These are phyloP conservation scores for Eulemur rubriventer DNA, from an alignment of 2,797 vertebrate genomes.

Conservation along the genomic window DNA sequence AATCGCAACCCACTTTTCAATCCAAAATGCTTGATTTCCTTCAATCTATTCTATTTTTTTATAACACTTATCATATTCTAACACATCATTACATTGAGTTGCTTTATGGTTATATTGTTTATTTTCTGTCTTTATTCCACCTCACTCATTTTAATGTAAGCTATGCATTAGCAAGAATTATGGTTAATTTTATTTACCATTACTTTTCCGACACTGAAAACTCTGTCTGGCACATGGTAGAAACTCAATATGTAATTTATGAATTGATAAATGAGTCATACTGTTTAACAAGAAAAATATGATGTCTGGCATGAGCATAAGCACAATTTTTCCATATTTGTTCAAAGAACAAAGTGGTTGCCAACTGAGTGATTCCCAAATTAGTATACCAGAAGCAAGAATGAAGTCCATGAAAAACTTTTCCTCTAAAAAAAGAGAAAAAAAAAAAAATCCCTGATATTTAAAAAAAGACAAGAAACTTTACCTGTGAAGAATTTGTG, in stretches of 20 bases:
- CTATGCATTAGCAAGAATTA: background rate
- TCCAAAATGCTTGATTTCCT: background rate
- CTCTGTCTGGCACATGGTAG: background rate
- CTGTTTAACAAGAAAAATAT: background rate
- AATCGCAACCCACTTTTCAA: background rate
- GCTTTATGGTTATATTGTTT: background rate
- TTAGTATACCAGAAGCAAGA: background rate
- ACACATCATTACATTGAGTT: background rate
- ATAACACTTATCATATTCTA: background rate
- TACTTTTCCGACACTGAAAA: background rate
- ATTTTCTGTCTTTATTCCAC: background rate
- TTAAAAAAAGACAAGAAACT: background rate
- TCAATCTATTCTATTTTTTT: background rate
- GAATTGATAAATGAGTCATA: background rate
- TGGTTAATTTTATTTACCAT: background rate
- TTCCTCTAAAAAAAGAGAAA: background rate
- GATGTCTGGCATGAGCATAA: background rate
- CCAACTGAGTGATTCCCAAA: background rate
- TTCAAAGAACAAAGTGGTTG: background rate
- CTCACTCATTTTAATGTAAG: background rate
- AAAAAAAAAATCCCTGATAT: background rate
- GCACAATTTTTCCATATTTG: background rate
- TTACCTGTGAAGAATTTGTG: background rate
- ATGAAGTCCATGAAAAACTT: background rate
- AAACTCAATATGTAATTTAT: background rate